Conservation (phyloP, 2,888 invertebrate species). For the Beris chalybata region DNA sequence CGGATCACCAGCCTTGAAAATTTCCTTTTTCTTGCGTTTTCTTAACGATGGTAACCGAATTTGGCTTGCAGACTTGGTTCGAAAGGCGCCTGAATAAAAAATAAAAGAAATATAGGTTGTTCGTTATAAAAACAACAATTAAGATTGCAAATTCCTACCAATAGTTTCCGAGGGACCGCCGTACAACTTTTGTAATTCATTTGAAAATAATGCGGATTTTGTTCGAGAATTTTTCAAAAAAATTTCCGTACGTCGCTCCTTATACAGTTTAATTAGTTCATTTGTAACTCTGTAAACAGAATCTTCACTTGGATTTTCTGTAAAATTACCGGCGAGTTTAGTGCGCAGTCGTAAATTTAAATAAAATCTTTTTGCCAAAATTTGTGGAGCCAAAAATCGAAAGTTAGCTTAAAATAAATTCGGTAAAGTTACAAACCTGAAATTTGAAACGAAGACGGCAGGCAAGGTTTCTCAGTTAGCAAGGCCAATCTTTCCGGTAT, state of each 20-base stretch:
- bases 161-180: conserved; percentile 50
- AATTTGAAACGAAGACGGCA: conserved; percentile 47
- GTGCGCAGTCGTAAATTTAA: neutral
- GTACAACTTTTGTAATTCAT: conserved; percentile 46
- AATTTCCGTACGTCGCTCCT: conserved; percentile 47
- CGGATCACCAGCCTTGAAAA: conserved; percentile 51
- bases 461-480: conserved; percentile 48
- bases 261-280: conserved; percentile 49
- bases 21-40: conserved; percentile 10
- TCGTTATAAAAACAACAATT: neutral
- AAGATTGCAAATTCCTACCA: conserved; percentile 40
- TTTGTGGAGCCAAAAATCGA: no score
- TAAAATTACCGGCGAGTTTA: neutral
- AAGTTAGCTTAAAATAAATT: no score
- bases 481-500: conserved; percentile 50
- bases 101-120: neutral
- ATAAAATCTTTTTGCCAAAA: conserved; percentile 7
- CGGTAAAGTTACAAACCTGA: conserved; percentile 36
- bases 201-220: conserved; percentile 48
- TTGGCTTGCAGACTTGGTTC: conserved; percentile 4
- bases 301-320: conserved; percentile 50
- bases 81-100: conserved; percentile 8
- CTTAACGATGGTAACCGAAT: conserved; percentile 18
- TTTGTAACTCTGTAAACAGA: conserved; percentile 50
- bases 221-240: conserved; percentile 51